Percentiles rank a stretch among this genome's conserved stretches.
Conservation (phyloP, 2,113 vertebrate genomes). For the Falcunculus frontatus region DNA sequence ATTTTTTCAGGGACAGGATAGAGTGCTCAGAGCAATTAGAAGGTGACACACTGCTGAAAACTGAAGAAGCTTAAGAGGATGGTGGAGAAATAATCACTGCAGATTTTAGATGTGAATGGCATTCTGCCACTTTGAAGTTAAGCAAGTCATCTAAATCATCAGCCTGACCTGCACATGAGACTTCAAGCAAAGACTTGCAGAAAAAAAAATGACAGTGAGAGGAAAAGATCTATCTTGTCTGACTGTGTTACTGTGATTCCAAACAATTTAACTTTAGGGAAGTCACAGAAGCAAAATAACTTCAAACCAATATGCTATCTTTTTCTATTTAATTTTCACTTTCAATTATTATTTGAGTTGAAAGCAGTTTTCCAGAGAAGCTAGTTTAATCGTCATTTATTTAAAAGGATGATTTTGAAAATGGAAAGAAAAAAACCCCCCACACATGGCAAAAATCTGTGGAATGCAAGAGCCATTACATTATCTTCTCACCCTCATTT, state of each 20-base stretch:
- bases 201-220: background rate
- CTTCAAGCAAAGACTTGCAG: background rate
- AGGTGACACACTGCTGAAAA: background rate
- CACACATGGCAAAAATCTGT: background rate
- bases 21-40: background rate
- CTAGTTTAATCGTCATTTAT: background rate
- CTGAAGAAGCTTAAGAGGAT: background rate
- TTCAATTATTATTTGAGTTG: background rate
- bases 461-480: background rate
- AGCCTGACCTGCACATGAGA: background rate
- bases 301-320: background rate
- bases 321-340: background rate
- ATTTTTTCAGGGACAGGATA: background rate
- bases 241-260: background rate
- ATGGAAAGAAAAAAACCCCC: background rate
- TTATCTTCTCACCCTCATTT: background rate
- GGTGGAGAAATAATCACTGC: background rate
- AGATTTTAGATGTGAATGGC: background rate
- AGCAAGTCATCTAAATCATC: background rate
- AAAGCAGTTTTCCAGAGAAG: background rate
- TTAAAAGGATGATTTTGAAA: background rate
- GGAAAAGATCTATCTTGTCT: background rate
- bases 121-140: background rate
- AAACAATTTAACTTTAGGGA: background rate
- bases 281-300: background rate